Percentiles rank a stretch among this genome's conserved stretches.
These are phyloP conservation scores for Myotis planiceps DNA, from an alignment of 2,797 vertebrate genomes.

Conservation along the genomic window DNA sequence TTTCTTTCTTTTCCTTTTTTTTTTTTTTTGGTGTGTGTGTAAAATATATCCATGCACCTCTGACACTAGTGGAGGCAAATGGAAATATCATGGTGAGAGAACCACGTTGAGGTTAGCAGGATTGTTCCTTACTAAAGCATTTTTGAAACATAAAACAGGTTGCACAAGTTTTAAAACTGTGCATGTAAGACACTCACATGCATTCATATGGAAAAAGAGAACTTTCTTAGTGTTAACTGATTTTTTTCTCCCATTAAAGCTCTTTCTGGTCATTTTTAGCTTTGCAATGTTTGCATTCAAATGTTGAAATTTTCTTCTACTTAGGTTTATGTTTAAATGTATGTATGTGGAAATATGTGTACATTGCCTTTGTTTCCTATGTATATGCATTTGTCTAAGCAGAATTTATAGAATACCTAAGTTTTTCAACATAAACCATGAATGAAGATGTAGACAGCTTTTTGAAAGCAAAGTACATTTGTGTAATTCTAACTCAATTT, in stretches of 20 bases:
- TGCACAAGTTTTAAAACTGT: constrained; percentile 11
- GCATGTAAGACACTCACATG: background rate
- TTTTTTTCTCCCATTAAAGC: background rate
- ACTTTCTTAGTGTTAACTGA: background rate
- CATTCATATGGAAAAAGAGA: background rate
- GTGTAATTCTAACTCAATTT: background rate
- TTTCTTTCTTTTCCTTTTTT: background rate
- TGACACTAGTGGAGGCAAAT: constrained; percentile 34
- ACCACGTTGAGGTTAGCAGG: background rate
- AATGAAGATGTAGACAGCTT: background rate
- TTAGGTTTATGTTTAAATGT: background rate
- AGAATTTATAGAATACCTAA: background rate
- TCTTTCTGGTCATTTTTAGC: background rate
- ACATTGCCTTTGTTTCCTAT: background rate
- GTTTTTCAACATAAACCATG: background rate
- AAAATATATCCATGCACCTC: constrained; percentile 49
- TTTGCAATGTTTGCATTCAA: constrained; percentile 1
- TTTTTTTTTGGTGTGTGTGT: background rate
- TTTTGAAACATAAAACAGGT: constrained; percentile 42
- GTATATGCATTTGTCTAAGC: background rate
- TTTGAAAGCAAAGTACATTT: background rate
- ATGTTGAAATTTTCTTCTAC: background rate
- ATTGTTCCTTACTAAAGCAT: constrained; percentile 30
- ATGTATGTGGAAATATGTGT: background rate
- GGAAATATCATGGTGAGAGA: constrained; percentile 38